Conservation (phyloP, 2,888 invertebrate species). For the Netelia inedita region DNA sequence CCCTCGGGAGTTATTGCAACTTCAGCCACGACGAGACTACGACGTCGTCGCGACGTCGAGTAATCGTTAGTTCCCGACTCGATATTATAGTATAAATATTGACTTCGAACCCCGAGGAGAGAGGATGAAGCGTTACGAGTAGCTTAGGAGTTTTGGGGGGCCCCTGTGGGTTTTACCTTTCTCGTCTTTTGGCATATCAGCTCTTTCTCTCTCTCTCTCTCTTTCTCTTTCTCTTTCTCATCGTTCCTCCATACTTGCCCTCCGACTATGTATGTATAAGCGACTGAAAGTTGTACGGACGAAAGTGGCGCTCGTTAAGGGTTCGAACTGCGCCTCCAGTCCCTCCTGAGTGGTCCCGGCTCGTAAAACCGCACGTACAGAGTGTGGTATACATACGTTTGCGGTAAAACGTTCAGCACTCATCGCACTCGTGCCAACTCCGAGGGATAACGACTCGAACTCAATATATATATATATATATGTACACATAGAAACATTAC, state of each 20-base stretch:
- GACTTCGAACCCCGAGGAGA: constrained; percentile 50
- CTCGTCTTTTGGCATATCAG: constrained; percentile 39
- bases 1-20: constrained; percentile 61
- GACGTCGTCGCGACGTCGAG: constrained; percentile 45
- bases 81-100: constrained; percentile 68
- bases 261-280: constrained; percentile 26
- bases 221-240: constrained; percentile 19
- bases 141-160: constrained; percentile 56
- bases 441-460: constrained; percentile 42
- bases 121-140: constrained; percentile 56
- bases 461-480: constrained; percentile 26
- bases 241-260: constrained; percentile 26
- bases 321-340: constrained; percentile 43
- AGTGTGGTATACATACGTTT: constrained; percentile 45
- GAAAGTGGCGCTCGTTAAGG: constrained; percentile 69
- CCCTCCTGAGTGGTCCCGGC: constrained; percentile 43
- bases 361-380: constrained; percentile 66
- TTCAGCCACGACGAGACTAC: constrained; percentile 40
- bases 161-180: constrained; percentile 57
- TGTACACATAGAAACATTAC: constrained; percentile 9
- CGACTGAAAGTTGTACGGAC: constrained; percentile 63
- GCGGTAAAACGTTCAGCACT: constrained; percentile 57
- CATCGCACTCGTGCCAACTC: constrained; percentile 54
- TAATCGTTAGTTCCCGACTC: constrained; percentile 60
- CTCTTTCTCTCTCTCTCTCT: constrained; percentile 30